Evolutionary conservation across 2,113 vertebrate genomes (phyloP).

Genomic region (Forbesichthys agassizii): DNA sequence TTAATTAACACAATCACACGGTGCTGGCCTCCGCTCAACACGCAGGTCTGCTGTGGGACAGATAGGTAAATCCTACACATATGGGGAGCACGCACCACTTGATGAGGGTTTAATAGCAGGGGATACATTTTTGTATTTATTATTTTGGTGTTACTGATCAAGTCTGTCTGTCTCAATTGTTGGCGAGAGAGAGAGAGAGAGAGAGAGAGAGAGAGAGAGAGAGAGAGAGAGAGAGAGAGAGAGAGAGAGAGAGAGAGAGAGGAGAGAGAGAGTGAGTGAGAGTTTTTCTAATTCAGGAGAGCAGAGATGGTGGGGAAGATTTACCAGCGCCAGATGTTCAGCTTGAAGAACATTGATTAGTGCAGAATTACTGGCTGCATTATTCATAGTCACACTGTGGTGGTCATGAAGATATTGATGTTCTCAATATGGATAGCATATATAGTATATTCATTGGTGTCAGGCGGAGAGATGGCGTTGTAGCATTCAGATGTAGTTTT

Average conservation of each 20-base stretch:
- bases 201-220: conserved; percentile 35
- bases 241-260: conserved; percentile 42
- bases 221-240: conserved; percentile 27
- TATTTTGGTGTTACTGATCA: conserved; percentile 65
- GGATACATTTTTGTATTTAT: conserved; percentile 70
- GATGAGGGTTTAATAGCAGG: conserved; percentile 85
- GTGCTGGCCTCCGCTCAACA: conserved; percentile 95
- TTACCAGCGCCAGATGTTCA: conserved; percentile 77
- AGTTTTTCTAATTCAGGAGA: conserved; percentile 74
- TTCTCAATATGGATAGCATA: conserved; percentile 72
- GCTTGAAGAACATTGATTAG: conserved; percentile 79
- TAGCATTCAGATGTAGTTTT: conserved; percentile 41
- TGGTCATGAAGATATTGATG: conserved; percentile 77
- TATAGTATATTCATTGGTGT: conserved; percentile 69
- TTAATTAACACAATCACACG: conserved; percentile 99
- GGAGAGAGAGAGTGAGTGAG: conserved; percentile 36
- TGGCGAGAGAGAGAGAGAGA: conserved; percentile 39
- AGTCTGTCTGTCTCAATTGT: conserved; percentile 62
- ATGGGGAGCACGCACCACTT: conserved; percentile 87
- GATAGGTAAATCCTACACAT: conserved; percentile 99
- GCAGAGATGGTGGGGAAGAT: conserved; percentile 72
- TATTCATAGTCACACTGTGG: conserved; percentile 75
- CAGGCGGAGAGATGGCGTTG: conserved; percentile 50
- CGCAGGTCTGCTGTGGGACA: conserved; percentile 93
- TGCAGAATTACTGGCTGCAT: conserved; percentile 74